Evolutionary conservation across 2,113 vertebrate genomes (phyloP).

Genomic region (Oryzias celebensis): DNA sequence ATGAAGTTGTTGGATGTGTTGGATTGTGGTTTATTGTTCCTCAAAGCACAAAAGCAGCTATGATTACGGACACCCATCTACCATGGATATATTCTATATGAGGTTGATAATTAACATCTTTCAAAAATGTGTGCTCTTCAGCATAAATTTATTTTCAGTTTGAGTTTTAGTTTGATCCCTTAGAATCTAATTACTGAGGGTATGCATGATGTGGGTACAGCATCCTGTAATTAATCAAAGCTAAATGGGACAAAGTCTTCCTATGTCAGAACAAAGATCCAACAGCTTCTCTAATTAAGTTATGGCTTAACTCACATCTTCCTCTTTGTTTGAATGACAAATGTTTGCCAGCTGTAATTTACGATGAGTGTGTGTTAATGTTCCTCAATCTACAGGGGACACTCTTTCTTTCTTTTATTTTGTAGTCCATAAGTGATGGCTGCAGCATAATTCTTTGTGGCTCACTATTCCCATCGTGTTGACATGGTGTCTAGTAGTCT

Average conservation of each 20-base stretch:
- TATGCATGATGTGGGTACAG: background rate
- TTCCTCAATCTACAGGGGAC: no score
- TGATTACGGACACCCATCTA: background rate
- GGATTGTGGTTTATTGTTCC: no score
- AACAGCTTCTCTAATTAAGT: conserved; percentile 9
- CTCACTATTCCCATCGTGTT: no score
- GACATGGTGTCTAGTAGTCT: no score
- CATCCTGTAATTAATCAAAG: conserved; percentile 3
- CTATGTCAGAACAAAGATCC: background rate
- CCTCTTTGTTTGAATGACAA: conserved; percentile 3
- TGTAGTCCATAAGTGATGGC: no score
- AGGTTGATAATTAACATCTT: background rate
- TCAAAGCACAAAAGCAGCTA: background rate
- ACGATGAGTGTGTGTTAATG: no score
- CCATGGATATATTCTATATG: background rate
- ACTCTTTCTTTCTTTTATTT: no score
- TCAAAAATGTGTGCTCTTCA: background rate
- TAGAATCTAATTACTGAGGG: conserved; percentile 4
- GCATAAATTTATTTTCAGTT: conserved; percentile 22
- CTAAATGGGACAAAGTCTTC: conserved; percentile 1
- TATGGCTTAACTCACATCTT: background rate
- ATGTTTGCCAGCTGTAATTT: background rate
- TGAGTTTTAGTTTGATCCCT: conserved; percentile 7
- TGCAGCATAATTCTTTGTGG: no score
- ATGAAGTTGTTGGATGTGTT: no score